phyloP scores from a whole-genome alignment of 2,113 vertebrate species.

The Larimichthys polyactis region DNA sequence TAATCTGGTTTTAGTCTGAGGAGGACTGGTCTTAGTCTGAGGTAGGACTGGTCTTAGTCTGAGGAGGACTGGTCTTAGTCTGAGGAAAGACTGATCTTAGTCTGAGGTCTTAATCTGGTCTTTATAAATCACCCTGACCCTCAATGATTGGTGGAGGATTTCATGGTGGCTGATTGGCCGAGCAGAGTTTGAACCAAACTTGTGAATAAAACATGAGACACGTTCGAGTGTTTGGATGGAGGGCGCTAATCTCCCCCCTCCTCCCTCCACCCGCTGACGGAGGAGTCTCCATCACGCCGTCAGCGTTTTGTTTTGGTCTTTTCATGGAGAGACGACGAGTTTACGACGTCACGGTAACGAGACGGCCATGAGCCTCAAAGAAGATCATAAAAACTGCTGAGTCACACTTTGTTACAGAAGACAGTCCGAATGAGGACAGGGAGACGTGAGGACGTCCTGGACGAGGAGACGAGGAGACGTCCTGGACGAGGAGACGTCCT shows the following conservation, averaged over 20 bases:
- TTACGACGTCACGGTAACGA: constrained; percentile 33
- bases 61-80: too few species aligned
- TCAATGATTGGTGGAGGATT: too few species aligned
- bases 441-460: too few species aligned
- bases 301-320: not conserved
- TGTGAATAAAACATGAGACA: constrained; percentile 49
- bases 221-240: not conserved
- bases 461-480: too few species aligned
- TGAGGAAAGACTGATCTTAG: too few species aligned
- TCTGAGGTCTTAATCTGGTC: too few species aligned
- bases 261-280: not conserved
- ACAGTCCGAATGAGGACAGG: not conserved
- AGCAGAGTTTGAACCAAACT: constrained; percentile 46
- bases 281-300: not conserved
- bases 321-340: not conserved
- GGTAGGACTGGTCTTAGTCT: too few species aligned
- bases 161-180: constrained; percentile 31
- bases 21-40: too few species aligned
- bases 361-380: constrained; percentile 34
- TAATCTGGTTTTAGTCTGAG: too few species aligned
- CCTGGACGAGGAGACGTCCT: too few species aligned
- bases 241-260: not conserved
- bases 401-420: constrained; percentile 20
- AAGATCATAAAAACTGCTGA: not conserved
- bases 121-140: too few species aligned